Conservation (phyloP, 1,140 invertebrate species). For the Eurosta solidaginis region DNA sequence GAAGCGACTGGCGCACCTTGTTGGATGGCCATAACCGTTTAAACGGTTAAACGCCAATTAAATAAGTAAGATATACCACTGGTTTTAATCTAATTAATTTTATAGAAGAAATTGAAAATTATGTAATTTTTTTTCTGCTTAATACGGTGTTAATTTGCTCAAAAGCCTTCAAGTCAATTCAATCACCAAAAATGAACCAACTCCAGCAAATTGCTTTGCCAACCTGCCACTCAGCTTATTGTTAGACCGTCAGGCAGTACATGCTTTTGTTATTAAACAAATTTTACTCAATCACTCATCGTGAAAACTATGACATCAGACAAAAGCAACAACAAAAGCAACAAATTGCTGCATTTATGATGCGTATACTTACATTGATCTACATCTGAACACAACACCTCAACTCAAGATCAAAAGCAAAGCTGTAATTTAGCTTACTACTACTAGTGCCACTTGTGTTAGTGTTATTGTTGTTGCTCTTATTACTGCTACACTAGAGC, state of each 20-base stretch:
- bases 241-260: neutral
- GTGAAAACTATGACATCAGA: conserved; percentile 6
- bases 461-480: neutral
- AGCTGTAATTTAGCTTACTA: neutral
- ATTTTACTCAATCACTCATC: conserved; percentile 15
- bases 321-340: neutral
- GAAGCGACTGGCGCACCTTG: too few species aligned
- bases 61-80: too few species aligned
- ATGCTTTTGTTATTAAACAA: neutral
- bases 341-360: neutral
- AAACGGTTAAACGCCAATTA: too few species aligned
- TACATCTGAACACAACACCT: neutral
- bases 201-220: neutral
- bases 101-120: neutral
- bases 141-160: neutral
- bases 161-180: neutral
- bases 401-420: neutral
- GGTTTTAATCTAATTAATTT: too few species aligned
- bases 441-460: neutral
- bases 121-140: neutral
- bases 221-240: too few species aligned
- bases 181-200: neutral
- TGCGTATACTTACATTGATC: neutral
- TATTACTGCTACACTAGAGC: neutral
- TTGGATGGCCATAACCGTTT: too few species aligned